Conservation (phyloP, 2,888 invertebrate genomes). For the Netelia inedita region DNA sequence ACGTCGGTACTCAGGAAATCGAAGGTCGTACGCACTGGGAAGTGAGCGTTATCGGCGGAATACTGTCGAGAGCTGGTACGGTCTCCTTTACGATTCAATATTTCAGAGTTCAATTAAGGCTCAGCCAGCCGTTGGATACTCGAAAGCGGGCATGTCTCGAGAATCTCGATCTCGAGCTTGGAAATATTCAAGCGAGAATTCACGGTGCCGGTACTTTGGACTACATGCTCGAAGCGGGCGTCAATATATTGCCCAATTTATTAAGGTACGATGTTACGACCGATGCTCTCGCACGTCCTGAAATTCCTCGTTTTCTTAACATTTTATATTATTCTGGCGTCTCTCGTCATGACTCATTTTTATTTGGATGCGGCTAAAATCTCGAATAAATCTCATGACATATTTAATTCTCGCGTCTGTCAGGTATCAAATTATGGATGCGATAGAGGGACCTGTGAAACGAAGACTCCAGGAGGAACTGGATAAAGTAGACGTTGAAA, state of each 20-base stretch:
- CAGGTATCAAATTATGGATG: constrained; percentile 93
- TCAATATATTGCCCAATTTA: constrained; percentile 94
- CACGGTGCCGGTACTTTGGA: constrained; percentile 95
- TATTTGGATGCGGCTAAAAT: neutral
- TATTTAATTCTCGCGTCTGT: neutral
- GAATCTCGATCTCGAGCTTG: constrained; percentile 92
- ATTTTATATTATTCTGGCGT: neutral
- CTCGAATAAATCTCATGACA: constrained; percentile 15
- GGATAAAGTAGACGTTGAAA: constrained; percentile 91
- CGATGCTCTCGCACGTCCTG: neutral
- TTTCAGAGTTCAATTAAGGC: constrained; percentile 89
- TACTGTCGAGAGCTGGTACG: constrained; percentile 90
- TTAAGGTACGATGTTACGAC: constrained; percentile 86
- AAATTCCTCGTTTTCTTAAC: neutral
- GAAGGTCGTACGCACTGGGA: constrained; percentile 93
- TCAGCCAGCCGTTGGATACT: constrained; percentile 92
- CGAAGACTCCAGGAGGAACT: constrained; percentile 91
- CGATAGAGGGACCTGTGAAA: constrained; percentile 92
- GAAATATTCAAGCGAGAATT: constrained; percentile 93
- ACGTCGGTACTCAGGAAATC: constrained; percentile 93
- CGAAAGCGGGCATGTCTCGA: constrained; percentile 90
- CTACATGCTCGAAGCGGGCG: constrained; percentile 92
- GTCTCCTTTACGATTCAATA: constrained; percentile 93
- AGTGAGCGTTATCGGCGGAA: constrained; percentile 89
- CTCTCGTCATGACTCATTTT: neutral